Evolutionary conservation across 2,113 vertebrate genomes (phyloP), one percentile per base, ranked within the genome.

Genomic region (Asarcornis scutulata): DNA sequence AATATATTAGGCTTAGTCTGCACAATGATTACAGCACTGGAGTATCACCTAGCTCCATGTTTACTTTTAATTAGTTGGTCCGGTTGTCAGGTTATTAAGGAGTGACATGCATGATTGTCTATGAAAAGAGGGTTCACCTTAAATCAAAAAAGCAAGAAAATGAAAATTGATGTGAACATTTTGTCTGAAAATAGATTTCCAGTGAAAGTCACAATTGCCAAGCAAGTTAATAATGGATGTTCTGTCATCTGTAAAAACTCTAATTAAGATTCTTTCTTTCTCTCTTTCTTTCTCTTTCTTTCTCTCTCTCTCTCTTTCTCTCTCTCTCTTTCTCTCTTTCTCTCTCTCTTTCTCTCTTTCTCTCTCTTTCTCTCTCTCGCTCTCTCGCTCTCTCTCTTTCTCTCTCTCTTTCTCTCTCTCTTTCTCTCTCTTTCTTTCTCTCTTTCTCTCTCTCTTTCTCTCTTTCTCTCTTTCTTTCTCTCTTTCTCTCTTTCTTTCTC

Each of bases 1-100:
- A 83, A 29, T 97, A 88, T 95, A 95, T 88, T 66, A 17, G 84
- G 46, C 56, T 88, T 56, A 40, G n/a, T 72, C 42, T 84, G 53
- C 46, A 32, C 32, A 29, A 5, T 40, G 44, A 68, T 59, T 79
- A 4, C 21, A 21, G 31, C 36, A 31, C 64, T 40, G 62, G 64
- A 87, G 64, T n/a, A 25, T 31, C 21, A 60, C 20, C 6, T 52
- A 81, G 18, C 23, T 79, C 48, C 53, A 38, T 6, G 8, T 59
- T 78, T 88, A 16, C 60, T 90, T 92, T 60, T 36, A 23, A 26
- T 38, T 15, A 71, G 32, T 81, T 74, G 13, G 11, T 13, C 3
- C 15, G 15, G 10, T 55, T 91, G 59, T 60, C 53, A 36, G 27
- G 32, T 20, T 46, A 46, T 72, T 53, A 78, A 86, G n/a, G 44